Evolutionary conservation across 2,888 invertebrate genomes (phyloP).

Genomic region (Drosophila melanosoma): DNA sequence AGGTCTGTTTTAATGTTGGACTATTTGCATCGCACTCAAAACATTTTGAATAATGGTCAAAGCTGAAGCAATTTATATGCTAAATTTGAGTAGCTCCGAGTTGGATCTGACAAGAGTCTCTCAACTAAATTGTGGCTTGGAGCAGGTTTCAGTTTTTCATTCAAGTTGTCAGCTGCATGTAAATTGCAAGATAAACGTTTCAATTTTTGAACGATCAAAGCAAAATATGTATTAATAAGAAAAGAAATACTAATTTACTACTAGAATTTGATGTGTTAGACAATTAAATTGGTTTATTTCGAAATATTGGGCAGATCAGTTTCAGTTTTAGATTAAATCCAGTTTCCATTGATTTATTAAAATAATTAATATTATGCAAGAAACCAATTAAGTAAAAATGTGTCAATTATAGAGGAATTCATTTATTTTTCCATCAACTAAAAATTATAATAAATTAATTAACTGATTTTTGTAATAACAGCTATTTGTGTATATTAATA

Average conservation of each 20-base stretch:
- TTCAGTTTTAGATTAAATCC: neutral
- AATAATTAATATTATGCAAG: neutral
- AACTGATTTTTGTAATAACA: no score
- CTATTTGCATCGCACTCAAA: slow-evolving; percentile 46
- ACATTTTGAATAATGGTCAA: slow-evolving; percentile 42
- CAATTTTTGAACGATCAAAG: slow-evolving; percentile 41
- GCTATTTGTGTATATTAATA: neutral
- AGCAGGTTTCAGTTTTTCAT: neutral
- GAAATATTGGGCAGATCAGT: neutral
- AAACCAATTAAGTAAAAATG: no score
- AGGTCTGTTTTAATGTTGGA: slow-evolving; percentile 32
- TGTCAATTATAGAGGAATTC: no score
- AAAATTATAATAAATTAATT: no score
- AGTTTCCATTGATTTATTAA: neutral
- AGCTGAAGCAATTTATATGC: slow-evolving; percentile 43
- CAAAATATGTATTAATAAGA: slow-evolving; percentile 24
- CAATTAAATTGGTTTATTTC: neutral
- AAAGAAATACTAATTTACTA: neutral
- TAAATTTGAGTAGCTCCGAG: slow-evolving; percentile 8
- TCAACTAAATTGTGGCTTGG: slow-evolving; percentile 9
- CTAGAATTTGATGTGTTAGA: neutral
- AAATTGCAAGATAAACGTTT: slow-evolving; percentile 31
- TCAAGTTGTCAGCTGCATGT: slow-evolving; percentile 42
- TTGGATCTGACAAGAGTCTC: neutral
- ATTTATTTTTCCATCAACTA: no score